Base-by-base conservation (phyloP, 1,140 invertebrate genomes). In the Cyclina sinensis region DNA sequence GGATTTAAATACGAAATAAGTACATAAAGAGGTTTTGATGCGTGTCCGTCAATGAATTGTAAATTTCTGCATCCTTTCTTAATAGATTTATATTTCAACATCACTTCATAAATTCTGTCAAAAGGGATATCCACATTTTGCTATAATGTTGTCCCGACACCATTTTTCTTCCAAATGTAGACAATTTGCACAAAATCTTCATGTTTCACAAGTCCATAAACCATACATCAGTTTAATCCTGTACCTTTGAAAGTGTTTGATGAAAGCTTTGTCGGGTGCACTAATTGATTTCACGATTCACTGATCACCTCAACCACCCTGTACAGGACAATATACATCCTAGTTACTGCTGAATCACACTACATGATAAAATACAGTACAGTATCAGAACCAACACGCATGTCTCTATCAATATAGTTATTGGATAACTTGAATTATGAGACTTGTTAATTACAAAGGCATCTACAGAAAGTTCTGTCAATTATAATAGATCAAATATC, bases 401-500 rank as follows among this genome's bases (percentile, higher is more conserved):
- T 16, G 30, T 70, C 32, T 70, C 32, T 37, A 70, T 70, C 65
- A 70, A 35, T 70, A 70, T 39, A 70, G 65, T 70, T 70, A 70
- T 70, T 70, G 65, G 65, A 70, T 70, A 70, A 70, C 18, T 35
- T 70, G 32, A 70, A 70, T 70, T 70, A 70, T 32, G 65, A 70
- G 65, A n/a, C 65, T 7, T 32, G 32, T 70, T 70, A 39, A 70
- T 70, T 70, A 70, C 65, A 37, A 39, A 39, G 18, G 65, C 27
- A 37, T 70, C 65, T 70, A 37, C 65, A 5, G 65, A 70, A 14
- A 70, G 21, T 70, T 16, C 27, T 32, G 18, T 18, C 35, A 37
- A 70, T 70, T 70, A 16, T 39, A 18, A 9, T 57, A 9, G 5
- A 70, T 70, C 65, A 70, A 70, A 1, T 70, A 16, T 37, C 65